phyloP scores from a whole-genome alignment of 2,888 invertebrate genomes.

The Tenodera sinensis region DNA sequence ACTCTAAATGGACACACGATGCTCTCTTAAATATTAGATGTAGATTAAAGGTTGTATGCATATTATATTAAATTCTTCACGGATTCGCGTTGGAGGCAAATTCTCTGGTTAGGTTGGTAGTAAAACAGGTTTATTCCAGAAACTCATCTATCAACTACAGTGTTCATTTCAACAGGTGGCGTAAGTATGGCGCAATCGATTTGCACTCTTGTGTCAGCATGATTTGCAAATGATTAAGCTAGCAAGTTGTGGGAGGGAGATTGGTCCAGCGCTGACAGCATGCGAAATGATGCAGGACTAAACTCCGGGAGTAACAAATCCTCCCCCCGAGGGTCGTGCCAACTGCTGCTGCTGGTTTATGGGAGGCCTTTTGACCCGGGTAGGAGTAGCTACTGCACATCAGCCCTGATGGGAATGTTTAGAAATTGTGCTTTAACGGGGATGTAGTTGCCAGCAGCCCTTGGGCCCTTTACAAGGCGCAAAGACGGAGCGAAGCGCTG shows the following conservation, averaged over 20 bases:
- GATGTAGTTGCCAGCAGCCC: neutral
- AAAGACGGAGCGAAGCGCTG: neutral
- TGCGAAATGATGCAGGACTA: neutral
- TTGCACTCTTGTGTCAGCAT: neutral
- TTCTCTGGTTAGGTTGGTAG: too few relatives aligned
- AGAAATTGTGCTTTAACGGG: neutral
- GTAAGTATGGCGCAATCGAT: neutral
- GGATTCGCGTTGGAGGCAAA: too few relatives aligned
- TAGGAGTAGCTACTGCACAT: neutral
- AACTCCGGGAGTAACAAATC: neutral
- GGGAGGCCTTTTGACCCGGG: neutral
- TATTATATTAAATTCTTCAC: too few relatives aligned
- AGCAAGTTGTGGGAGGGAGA: neutral
- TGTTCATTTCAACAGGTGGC: neutral
- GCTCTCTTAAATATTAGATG: too few relatives aligned
- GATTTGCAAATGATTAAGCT: neutral
- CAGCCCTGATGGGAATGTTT: neutral
- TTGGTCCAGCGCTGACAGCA: neutral
- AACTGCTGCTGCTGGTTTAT: neutral
- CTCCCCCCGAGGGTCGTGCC: neutral
- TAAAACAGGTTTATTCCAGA: too few relatives aligned
- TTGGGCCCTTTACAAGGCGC: neutral
- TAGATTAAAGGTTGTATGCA: too few relatives aligned
- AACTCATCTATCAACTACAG: too few relatives aligned
- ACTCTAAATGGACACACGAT: too few relatives aligned